Conservation (phyloP, 2,888 invertebrate species). For the Pristionchus exspectatus region DNA sequence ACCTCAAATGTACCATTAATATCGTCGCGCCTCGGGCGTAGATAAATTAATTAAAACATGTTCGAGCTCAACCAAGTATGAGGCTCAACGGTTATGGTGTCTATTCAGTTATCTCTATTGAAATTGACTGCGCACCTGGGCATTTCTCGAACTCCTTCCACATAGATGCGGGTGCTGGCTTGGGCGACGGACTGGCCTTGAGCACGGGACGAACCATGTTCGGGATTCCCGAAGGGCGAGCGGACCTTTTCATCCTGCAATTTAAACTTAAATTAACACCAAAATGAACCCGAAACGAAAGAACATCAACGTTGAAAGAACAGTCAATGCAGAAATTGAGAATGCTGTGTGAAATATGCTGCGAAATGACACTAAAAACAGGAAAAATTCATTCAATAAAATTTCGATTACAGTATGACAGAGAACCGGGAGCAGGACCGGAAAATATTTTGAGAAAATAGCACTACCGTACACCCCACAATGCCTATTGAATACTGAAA, state of each 20-base stretch:
- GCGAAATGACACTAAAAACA: background rate
- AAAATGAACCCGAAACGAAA: background rate
- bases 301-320: background rate
- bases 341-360: background rate
- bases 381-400: background rate
- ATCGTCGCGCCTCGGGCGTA: too few relatives aligned
- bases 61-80: too few relatives aligned
- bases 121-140: background rate
- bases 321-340: background rate
- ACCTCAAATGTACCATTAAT: too few relatives aligned
- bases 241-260: slow-evolving; percentile 4
- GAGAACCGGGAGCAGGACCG: background rate
- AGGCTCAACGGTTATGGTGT: too few relatives aligned
- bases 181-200: background rate
- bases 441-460: background rate
- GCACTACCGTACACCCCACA: background rate
- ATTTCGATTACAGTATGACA: background rate
- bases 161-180: background rate
- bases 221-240: background rate
- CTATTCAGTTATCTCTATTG: too few relatives aligned
- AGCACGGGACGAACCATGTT: background rate
- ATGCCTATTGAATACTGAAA: background rate
- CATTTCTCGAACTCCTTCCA: slow-evolving; percentile 43
- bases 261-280: too few relatives aligned
- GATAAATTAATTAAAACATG: too few relatives aligned